Evolutionary conservation across 2,113 vertebrate genomes (phyloP), one percentile per base, ranked within the genome.

Genomic region (Ictalurus punctatus): DNA sequence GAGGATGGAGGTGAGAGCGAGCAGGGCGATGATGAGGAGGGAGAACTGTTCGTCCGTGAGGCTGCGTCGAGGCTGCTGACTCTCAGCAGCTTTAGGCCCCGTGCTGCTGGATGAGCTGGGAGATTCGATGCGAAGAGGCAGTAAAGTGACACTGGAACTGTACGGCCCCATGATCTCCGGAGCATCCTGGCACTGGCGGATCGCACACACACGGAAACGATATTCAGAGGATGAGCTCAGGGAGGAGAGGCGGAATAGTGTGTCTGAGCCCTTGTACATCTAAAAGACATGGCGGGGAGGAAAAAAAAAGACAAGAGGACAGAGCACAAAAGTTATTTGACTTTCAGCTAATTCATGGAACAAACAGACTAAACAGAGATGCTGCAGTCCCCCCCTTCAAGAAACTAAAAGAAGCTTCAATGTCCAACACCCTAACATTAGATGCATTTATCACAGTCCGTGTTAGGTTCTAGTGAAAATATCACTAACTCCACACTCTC

Each of bases 31-130:
- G 95, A 99, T 97, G 94, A 99, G 95, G 61, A 98, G 97, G 4
- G 98, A 98, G 54, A 98, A 99, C 96, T 97, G 98, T 94, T 99
- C 97, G 9, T 99, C 98, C 0, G 96, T 98, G 44, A 99, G 95
- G 37, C 96, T 96, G 90, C 96, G 96, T 86, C 94, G 92, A 89
- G 96, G 92, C 92, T 97, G 95, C 87, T 90, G 91, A 84, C 93
- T 94, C 89, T 96, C 97, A 12, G 94, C 90, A 87, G 95, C 94
- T 92, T 96, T 95, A 95, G 92, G 89, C 5, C 93, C 93, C 44
- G 94, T 89, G 93, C 95, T 92, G 87, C 95, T 93, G 80, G 87
- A 90, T 89, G 94, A 82, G 92, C 93, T 92, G 44, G 95, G 91
- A 37, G 93, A 92, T 0, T 97, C 98, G 65, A 91, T 95, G 90